These are phyloP conservation scores for Matsumyia berberina DNA, from an alignment of 2,888 invertebrate species.

Conservation along the genomic window DNA sequence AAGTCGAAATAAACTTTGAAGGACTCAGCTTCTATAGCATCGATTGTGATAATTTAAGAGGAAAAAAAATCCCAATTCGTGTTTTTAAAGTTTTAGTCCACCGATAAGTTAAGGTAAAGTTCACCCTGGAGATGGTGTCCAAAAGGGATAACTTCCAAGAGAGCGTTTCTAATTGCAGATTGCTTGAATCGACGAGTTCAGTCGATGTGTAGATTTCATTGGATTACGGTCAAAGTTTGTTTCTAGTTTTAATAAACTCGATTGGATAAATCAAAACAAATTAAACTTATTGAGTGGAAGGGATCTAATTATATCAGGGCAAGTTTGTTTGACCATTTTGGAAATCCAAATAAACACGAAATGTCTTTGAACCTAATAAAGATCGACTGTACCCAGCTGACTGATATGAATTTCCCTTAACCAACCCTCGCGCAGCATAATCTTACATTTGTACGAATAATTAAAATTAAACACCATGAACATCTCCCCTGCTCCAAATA, in stretches of 20 bases:
- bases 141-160: slow-evolving; percentile 18
- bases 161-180: slow-evolving; percentile 48
- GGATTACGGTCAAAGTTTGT: slow-evolving; percentile 30
- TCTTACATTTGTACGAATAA: slow-evolving; percentile 1
- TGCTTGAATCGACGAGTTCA: slow-evolving; percentile 46
- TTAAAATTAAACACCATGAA: not conserved
- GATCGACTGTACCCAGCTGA: slow-evolving; percentile 2
- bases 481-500: not conserved
- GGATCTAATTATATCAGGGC: not conserved
- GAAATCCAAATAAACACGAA: not conserved
- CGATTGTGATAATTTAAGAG: slow-evolving; percentile 2
- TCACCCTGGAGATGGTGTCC: slow-evolving; percentile 2
- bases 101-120: slow-evolving; percentile 29
- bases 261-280: slow-evolving; percentile 40
- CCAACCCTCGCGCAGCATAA: not conserved
- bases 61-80: not conserved
- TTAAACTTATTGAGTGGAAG: slow-evolving; percentile 19
- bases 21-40: not conserved
- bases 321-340: not conserved
- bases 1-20: slow-evolving; percentile 43
- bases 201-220: slow-evolving; percentile 1
- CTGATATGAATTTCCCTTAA: slow-evolving; percentile 16
- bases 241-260: slow-evolving; percentile 36
- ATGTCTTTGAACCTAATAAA: not conserved
- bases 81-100: slow-evolving; percentile 8